Percentiles rank a stretch among this genome's conserved stretches.
phyloP scores from a whole-genome alignment of 2,797 vertebrate genomes.

The Silurus aristotelis region DNA sequence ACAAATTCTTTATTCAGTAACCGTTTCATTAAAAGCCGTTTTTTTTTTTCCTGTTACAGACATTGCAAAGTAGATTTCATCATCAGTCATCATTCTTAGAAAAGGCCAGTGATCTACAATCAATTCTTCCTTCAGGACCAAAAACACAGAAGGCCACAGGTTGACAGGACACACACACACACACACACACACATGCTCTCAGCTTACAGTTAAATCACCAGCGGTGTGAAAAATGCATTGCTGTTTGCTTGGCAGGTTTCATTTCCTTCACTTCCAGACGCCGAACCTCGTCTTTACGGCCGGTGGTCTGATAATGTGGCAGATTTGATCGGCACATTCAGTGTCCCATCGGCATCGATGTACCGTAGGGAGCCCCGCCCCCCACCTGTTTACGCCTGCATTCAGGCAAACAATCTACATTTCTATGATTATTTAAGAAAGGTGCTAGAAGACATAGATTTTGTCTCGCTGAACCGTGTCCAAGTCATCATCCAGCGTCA shows the following conservation, averaged over 20 bases:
- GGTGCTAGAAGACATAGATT: conserved; percentile 89
- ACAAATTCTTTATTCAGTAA: conserved; percentile 60
- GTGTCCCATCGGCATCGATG: conserved; percentile 60
- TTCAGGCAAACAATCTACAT: conserved; percentile 17
- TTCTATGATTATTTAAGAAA: conserved; percentile 40
- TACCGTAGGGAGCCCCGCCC: not conserved
- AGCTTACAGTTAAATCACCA: conserved; percentile 14
- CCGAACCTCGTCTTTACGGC: conserved; percentile 34
- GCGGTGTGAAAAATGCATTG: conserved; percentile 32
- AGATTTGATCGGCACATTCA: conserved; percentile 65
- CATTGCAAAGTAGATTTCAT: conserved; percentile 48
- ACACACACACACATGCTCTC: not conserved
- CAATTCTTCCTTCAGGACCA: conserved; percentile 22
- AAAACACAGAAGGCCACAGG: conserved; percentile 55
- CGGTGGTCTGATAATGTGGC: conserved; percentile 25
- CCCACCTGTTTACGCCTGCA: not conserved
- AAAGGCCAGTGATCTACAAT: conserved; percentile 40
- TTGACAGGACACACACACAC: conserved; percentile 19
- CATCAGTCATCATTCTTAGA: conserved; percentile 3
- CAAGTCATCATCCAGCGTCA: conserved; percentile 95
- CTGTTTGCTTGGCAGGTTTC: conserved; percentile 44
- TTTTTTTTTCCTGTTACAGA: conserved; percentile 22
- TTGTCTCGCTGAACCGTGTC: conserved; percentile 92
- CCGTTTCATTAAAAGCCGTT: conserved; percentile 34
- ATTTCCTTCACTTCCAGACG: not conserved